Base-by-base conservation (phyloP, 2,797 vertebrate genomes). In the Arnoldichthys spilopterus region DNA sequence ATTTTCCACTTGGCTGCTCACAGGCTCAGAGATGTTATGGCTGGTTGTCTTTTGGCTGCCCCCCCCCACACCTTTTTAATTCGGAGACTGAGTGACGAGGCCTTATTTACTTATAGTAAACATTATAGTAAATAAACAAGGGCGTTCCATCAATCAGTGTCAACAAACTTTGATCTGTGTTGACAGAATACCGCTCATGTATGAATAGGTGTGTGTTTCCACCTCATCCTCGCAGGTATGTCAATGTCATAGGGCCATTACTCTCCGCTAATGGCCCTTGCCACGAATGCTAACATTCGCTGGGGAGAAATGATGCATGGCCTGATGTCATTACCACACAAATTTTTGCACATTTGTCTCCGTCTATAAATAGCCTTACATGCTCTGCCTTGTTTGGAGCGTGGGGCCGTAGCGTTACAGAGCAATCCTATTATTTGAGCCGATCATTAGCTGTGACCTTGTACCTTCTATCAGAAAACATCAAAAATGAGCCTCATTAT, bases 31-130 rank as follows among this genome's bases (percentile, higher is more conserved):
- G 45, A 16, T 7, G 16, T 9, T 16, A 16, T 2, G 13, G 15
- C 1, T 4, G 30, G 63, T 64, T 70, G 86, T 85, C 89, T 68
- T 78, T 59, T 83, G 73, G 85, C 83, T 77, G 68, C 45, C 43
- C 34, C 56, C 68, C 79, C 64, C 53, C 53, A 75, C 79, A 58
- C 43, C 24, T 64, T 77, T 81, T 30, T 82, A 79, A 68, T 68
- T 56, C 73, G 28, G 59, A 62, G 43, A 69, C 73, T 86, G 87
- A 90, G 78, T 79, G 83, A 77, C 80, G 82, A 79, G 0, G 81
- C 86, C 77, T 87, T 90, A 87, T 91, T 90, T 91, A 82, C 89
- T 49, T 72, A 11, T 34, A 40, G 83, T 83, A 90, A 90, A 89
- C 85, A 89, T 78, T 77, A 74, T 56, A 84, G 73, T 86, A 89